Evolutionary conservation across 2,113 vertebrate genomes (phyloP).

Genomic region (Scomber japonicus): DNA sequence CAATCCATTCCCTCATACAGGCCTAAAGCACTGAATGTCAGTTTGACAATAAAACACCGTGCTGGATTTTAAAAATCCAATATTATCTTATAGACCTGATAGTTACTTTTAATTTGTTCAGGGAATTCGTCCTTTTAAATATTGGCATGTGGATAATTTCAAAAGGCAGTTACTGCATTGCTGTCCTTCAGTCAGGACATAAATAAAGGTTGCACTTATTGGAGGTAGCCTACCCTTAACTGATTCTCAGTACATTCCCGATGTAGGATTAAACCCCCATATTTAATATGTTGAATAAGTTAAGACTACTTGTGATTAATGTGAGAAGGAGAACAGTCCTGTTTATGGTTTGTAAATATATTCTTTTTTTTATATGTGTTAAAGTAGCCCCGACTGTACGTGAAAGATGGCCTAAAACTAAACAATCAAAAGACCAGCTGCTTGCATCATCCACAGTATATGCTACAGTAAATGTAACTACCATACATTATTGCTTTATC

Average conservation of each 20-base stretch:
- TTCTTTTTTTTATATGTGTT: constrained; percentile 71
- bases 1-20: constrained; percentile 81
- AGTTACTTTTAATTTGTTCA: constrained; percentile 75
- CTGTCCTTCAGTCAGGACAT: constrained; percentile 73
- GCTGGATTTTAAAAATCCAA: constrained; percentile 78
- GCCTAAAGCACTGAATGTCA: constrained; percentile 87
- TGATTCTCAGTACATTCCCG: constrained; percentile 79
- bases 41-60: constrained; percentile 83
- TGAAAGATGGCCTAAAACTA: constrained; percentile 73
- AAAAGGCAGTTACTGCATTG: constrained; percentile 79
- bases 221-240: constrained; percentile 70
- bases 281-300: constrained; percentile 80
- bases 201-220: constrained; percentile 82
- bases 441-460: constrained; percentile 71
- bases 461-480: constrained; percentile 65
- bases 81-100: constrained; percentile 73
- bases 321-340: constrained; percentile 82
- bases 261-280: constrained; percentile 78
- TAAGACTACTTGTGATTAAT: constrained; percentile 82
- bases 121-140: constrained; percentile 62
- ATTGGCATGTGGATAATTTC: constrained; percentile 73
- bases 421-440: constrained; percentile 82
- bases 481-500: constrained; percentile 68
- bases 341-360: constrained; percentile 84
- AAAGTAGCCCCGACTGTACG: constrained; percentile 73